Base-by-base conservation (phyloP, 2,797 vertebrate species). In the Enteromius anoplus region DNA sequence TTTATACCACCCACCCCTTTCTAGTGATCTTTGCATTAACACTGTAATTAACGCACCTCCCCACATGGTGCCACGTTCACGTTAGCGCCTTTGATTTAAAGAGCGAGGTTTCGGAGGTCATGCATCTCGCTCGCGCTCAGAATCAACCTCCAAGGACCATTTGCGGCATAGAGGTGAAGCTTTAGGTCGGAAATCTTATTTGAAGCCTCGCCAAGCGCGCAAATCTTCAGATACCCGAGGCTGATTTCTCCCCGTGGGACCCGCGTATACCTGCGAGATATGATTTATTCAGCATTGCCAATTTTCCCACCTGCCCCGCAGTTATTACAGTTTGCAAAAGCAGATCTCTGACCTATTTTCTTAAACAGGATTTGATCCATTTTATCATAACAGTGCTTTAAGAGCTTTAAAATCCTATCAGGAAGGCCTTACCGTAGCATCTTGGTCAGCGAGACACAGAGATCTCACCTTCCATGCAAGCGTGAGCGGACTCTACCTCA, bases 251-350 rank as follows among this genome's bases (percentile, higher is more conserved):
- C 83, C 82, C 2, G 4, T 12, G 82, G 78, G 77, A 81, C 71
- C 42, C 37, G 17, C 34, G 11, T 47, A 66, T 65, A 81, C 91
- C 89, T 91, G 76, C 78, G 91, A 93, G 92, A 93, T 89, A 92
- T 94, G 91, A 92, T 92, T 92, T 93, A 93, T 93, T 94, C 91
- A 92, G 88, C 82, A 51, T 84, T 66, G 87, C 89, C 88, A 92
- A 91, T 90, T 92, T 91, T 89, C 90, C 34, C 78, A 81, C 70
- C 51, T 84, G 72, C 70, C 80, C 75, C 65, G 80, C 82, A 81
- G 80, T 77, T 76, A 64, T 68, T 66, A 66, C 69, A 80, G 89
- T 91, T 90, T 88, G 84, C 88, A 75, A 89, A 88, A 89, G 86
- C 84, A 85, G 69, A 62, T 91, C 83, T 84, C 87, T 92, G 92